Percentiles rank a stretch among this genome's conserved stretches.
phyloP scores from a whole-genome alignment of 2,113 vertebrate species.

The Panthera tigris region DNA sequence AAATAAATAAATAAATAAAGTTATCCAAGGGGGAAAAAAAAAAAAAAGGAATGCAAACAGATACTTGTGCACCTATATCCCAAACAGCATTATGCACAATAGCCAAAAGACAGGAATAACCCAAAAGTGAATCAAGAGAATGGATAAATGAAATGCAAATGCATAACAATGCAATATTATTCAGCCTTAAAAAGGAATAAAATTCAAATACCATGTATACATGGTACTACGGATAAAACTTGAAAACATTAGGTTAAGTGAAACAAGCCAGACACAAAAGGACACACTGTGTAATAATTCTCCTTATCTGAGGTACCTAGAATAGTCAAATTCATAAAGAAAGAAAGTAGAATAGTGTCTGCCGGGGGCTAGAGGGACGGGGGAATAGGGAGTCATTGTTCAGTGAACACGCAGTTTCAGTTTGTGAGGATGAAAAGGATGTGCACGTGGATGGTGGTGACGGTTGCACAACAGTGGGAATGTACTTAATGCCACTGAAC shows the following conservation, averaged over 20 bases:
- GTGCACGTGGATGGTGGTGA: not conserved
- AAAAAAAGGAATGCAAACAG: not conserved
- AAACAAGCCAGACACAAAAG: not conserved
- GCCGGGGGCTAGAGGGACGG: not conserved
- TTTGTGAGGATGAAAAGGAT: not conserved
- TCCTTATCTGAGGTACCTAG: not conserved
- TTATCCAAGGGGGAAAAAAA: too few relatives aligned
- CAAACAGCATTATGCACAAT: not conserved
- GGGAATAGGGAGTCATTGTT: not conserved
- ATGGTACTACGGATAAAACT: not conserved
- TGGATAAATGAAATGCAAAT: not conserved
- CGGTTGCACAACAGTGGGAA: not conserved
- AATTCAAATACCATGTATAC: not conserved
- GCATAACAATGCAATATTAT: not conserved
- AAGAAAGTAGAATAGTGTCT: not conserved
- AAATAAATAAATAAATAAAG: too few relatives aligned
- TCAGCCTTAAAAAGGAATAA: not conserved
- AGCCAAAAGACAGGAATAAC: not conserved
- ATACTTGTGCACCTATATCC: not conserved
- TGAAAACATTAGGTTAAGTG: not conserved
- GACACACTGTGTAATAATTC: not conserved
- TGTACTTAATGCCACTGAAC: not conserved
- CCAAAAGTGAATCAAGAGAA: not conserved
- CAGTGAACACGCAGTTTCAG: not conserved
- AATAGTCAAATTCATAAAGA: not conserved